phyloP scores from a whole-genome alignment of 2,797 vertebrate species.

The Serranus cabrilla region DNA sequence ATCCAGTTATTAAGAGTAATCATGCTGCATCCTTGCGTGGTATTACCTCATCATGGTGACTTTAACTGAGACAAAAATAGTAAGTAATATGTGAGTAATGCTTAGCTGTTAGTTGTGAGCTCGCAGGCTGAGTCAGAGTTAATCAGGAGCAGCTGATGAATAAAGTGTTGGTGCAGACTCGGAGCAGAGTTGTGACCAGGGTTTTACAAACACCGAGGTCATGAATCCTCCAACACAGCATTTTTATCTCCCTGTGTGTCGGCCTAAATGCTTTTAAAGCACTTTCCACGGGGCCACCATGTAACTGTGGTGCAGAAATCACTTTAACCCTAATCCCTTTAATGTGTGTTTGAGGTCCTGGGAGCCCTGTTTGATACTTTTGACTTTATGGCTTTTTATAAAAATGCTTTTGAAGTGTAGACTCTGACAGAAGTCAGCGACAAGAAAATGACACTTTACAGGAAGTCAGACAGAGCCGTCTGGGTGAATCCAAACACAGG shows the following conservation, averaged over 20 bases:
- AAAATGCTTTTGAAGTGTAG: no score
- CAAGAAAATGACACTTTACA: no score
- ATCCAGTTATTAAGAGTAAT: background rate
- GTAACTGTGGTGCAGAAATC: constrained; percentile 1
- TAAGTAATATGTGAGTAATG: background rate
- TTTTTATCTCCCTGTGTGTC: background rate
- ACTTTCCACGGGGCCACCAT: background rate
- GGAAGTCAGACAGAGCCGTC: no score
- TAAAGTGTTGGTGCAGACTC: background rate
- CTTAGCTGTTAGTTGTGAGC: background rate
- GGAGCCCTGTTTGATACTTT: no score
- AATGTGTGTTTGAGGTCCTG: no score
- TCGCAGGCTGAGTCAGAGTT: background rate
- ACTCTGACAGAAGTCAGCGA: no score
- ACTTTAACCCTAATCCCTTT: background rate
- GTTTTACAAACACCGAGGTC: background rate
- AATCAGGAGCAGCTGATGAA: constrained; percentile 2
- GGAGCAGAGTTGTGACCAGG: background rate
- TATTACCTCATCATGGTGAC: background rate
- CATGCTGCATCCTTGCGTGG: background rate
- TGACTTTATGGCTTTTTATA: no score
- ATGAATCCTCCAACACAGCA: constrained; percentile 16
- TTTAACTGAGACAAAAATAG: background rate
- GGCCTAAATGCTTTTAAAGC: constrained; percentile 7
- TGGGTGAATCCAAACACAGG: no score